Percentiles rank a stretch among this genome's conserved stretches.
phyloP scores from a whole-genome alignment of 2,113 vertebrate genomes.

The Emydocephalus ijimae region DNA sequence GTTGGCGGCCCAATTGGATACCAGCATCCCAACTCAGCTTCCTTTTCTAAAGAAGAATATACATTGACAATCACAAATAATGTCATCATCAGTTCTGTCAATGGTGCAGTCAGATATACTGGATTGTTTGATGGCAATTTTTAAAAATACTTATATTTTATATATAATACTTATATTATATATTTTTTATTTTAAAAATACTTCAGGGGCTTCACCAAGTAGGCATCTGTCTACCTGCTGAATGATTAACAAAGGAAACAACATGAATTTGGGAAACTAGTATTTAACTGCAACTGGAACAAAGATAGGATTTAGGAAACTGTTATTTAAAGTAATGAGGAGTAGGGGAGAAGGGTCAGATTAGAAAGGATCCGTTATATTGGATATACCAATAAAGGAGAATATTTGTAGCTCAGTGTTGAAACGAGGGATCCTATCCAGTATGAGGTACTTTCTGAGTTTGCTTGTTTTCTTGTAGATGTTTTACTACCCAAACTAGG shows the following conservation, averaged over 20 bases:
- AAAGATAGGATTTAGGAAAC: background rate
- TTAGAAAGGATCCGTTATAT: background rate
- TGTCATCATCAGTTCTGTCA: background rate
- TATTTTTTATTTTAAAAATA: background rate
- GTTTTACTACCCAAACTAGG: too few relatives aligned
- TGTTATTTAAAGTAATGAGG: background rate
- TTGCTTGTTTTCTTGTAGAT: background rate
- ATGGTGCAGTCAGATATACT: slow-evolving; percentile 1
- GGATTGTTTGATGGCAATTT: slow-evolving; percentile 25
- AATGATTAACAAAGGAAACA: background rate
- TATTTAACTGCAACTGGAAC: slow-evolving; percentile 8
- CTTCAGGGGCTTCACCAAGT: slow-evolving; percentile 11
- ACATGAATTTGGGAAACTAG: background rate
- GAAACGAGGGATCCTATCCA: background rate
- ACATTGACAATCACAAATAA: slow-evolving; percentile 24
- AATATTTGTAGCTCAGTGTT: background rate
- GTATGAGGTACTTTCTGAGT: background rate
- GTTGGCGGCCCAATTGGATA: slow-evolving; percentile 21
- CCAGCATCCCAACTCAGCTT: slow-evolving; percentile 19
- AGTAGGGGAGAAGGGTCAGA: background rate
- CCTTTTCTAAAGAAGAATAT: slow-evolving; percentile 34
- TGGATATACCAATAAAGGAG: background rate
- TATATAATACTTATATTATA: too few relatives aligned
- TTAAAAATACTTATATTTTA: slow-evolving; percentile 1
- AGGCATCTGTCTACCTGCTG: background rate